Base-by-base conservation (phyloP, 2,797 vertebrate species). In the Gymnodraco acuticeps region DNA sequence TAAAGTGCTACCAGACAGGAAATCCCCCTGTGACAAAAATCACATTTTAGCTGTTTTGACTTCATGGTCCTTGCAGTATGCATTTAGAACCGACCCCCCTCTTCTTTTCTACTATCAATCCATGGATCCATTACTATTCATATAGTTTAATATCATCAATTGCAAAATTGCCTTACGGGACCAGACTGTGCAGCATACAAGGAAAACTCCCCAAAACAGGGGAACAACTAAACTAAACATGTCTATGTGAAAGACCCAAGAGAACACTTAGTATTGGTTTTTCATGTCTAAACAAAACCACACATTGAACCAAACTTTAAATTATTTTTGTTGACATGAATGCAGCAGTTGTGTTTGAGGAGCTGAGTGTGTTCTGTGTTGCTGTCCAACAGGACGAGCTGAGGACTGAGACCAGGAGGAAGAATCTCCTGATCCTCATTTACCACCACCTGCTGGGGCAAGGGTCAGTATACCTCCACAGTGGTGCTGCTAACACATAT, bases 381-480 rank as follows among this genome's bases (percentile, higher is more conserved):
- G 13, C 13, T 91, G 73, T 79, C 86, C 88, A 87, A 80, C 89
- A 99, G 98, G 97, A 96, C 50, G 95, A 96, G 79, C 87, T 95
- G 84, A 94, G 94, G 88, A 95, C 93, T 56, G 96, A 98, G 89
- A 95, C 94, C 54, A 96, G 97, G 71, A 94, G 90, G 77, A 98
- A 97, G 90, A 96, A 96, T 81, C 92, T 99, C 50, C 97, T 99
- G 23, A 94, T 98, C 87, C 91, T 99, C 75, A 97, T 99, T 88
- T 94, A 96, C 85, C 95, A 97, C 86, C 96, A 99, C 83, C 95
- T 99, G 88, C 91, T 95, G 41, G 94, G 96, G 10, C 95, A 98
- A 87, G 97, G 98, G 98, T 99, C 91, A 82, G 96, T 94, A 60
- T 59, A 15, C 27, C 4, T 27, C 27, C 27, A 27, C 38, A 12